Percentiles rank a stretch among this genome's conserved stretches.
These are phyloP conservation scores for Clivina fossor DNA, from an alignment of 2,888 invertebrate genomes.

Conservation along the genomic window DNA sequence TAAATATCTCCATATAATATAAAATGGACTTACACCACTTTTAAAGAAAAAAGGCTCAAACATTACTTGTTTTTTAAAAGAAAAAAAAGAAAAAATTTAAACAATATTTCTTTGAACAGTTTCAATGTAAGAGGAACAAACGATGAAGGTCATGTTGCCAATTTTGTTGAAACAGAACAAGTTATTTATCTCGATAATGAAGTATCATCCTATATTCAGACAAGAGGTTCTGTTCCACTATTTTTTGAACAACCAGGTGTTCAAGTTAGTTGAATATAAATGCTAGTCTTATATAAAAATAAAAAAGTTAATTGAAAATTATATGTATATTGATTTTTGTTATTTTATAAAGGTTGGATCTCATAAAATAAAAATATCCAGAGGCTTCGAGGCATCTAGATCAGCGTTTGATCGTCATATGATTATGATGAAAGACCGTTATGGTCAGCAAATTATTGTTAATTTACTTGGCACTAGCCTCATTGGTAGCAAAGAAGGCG, in stretches of 20 bases:
- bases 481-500: constrained; percentile 95
- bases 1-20: too few species aligned
- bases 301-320: constrained; percentile 3
- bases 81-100: neutral
- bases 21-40: too few species aligned
- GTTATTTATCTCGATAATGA: constrained; percentile 90
- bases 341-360: constrained; percentile 76
- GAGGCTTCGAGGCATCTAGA: constrained; percentile 92
- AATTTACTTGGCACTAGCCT: constrained; percentile 90
- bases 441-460: constrained; percentile 88
- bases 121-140: constrained; percentile 99
- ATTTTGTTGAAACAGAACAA: constrained; percentile 99
- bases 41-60: too few species aligned
- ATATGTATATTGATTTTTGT: constrained; percentile 14
- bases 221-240: constrained; percentile 94
- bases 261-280: constrained; percentile 67
- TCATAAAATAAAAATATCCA: constrained; percentile 95
- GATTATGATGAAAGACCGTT: constrained; percentile 79
- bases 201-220: constrained; percentile 86
- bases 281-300: neutral
- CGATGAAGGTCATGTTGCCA: constrained; percentile 98
- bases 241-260: constrained; percentile 99
- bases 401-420: constrained; percentile 93
- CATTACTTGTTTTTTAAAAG: constrained; percentile 15
- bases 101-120: constrained; percentile 50